Evolutionary conservation across 2,113 vertebrate species (phyloP).

Genomic region (Psilopogon haemacephalus): DNA sequence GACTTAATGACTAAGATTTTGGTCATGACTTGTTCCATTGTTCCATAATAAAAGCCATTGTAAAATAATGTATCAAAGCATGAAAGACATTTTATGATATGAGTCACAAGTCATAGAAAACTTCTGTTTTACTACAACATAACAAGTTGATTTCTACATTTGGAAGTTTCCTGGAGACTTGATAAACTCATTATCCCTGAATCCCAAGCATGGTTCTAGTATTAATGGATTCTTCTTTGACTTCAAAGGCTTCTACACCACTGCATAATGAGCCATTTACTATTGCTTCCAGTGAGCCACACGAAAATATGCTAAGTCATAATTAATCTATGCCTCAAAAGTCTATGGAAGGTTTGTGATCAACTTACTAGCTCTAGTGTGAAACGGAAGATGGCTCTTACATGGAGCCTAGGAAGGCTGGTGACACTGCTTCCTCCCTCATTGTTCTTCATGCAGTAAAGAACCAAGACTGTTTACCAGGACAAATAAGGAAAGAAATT

Average conservation of each 20-base stretch:
- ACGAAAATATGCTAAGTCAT: background rate
- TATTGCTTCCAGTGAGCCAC: background rate
- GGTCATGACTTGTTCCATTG: constrained; percentile 35
- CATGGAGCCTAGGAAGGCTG: background rate
- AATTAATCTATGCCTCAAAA: background rate
- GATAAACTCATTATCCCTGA: constrained; percentile 21
- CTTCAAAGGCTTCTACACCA: background rate
- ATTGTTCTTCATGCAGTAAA: background rate
- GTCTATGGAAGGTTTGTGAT: background rate
- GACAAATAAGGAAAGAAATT: background rate
- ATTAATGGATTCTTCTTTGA: constrained; percentile 24
- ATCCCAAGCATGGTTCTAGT: constrained; percentile 29
- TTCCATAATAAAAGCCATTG: constrained; percentile 1
- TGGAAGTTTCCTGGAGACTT: constrained; percentile 48
- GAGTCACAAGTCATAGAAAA: background rate
- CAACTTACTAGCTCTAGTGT: background rate
- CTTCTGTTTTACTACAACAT: constrained; percentile 34
- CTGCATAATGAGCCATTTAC: background rate
- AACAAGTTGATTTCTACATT: constrained; percentile 50
- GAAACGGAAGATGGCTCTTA: background rate
- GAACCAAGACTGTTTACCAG: background rate
- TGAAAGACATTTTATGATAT: constrained; percentile 25
- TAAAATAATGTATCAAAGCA: constrained; percentile 39
- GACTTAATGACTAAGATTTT: constrained; percentile 54
- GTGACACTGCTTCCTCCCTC: background rate